Evolutionary conservation across 2,797 vertebrate genomes (phyloP).

Genomic region (Ceryle rudis): DNA sequence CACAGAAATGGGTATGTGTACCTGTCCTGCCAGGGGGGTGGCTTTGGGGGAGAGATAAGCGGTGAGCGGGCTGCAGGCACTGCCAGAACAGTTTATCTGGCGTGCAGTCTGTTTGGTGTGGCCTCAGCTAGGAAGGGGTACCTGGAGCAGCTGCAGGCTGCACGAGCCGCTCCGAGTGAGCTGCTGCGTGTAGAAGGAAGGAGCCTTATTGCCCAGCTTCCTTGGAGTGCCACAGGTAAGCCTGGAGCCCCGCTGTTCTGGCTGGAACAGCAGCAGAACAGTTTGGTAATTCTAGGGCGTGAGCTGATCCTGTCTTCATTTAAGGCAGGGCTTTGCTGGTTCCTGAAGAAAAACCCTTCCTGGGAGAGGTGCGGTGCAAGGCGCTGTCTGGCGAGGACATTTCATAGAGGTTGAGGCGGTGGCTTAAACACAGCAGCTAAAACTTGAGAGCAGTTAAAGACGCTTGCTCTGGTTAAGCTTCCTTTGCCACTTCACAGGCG

Average conservation of each 20-base stretch:
- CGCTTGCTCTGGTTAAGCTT: neutral
- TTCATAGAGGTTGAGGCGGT: neutral
- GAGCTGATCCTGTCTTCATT: neutral
- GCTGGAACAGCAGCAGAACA: neutral
- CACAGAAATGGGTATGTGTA: fast-evolving
- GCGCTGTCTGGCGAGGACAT: neutral
- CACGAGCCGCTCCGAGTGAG: neutral
- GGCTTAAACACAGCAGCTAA: neutral
- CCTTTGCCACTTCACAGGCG: fast-evolving
- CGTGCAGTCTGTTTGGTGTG: neutral
- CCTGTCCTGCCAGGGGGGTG: neutral
- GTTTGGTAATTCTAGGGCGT: neutral
- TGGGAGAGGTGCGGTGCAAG: neutral
- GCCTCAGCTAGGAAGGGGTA: neutral
- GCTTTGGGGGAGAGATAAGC: neutral
- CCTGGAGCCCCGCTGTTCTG: neutral
- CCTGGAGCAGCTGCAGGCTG: neutral
- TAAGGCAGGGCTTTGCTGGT: neutral
- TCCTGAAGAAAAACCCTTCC: neutral
- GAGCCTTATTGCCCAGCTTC: neutral
- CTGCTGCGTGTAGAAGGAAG: neutral
- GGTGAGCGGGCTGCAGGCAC: neutral
- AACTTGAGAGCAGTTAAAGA: neutral
- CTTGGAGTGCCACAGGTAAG: neutral
- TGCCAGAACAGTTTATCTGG: neutral